Conservation (phyloP, 2,797 vertebrate species). For the Monodelphis domestica region DNA sequence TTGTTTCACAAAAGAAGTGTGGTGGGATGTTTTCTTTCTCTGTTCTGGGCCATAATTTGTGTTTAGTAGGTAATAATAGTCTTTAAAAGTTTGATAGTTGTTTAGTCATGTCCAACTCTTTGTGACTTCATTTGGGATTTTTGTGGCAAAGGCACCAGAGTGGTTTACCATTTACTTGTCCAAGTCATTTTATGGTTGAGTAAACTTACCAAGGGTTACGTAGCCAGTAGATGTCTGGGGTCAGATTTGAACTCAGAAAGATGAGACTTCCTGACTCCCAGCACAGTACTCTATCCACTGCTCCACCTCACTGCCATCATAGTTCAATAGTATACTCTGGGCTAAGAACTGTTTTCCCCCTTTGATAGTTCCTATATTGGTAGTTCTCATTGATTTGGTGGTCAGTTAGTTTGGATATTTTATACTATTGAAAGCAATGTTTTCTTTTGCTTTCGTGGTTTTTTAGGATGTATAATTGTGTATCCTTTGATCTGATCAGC, state of each 20-base stretch:
- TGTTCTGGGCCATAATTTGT: neutral
- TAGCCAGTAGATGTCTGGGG: no score
- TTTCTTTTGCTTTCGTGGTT: neutral
- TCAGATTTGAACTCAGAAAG: no score
- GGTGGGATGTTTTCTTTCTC: neutral
- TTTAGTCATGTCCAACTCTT: no score
- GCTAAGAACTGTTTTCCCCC: neutral
- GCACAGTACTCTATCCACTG: no score
- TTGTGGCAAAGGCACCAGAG: no score
- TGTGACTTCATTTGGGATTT: no score
- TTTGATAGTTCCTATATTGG: neutral
- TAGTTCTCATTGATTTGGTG: neutral
- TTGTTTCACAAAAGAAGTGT: neutral
- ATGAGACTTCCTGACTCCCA: no score
- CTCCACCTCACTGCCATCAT: no score
- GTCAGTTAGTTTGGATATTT: neutral
- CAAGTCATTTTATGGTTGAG: no score
- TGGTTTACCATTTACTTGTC: no score
- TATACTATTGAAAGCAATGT: neutral
- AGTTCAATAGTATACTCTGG: no score
- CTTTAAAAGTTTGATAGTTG: neutral
- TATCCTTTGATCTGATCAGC: neutral
- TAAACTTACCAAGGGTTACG: no score
- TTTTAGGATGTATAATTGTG: neutral
- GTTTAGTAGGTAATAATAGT: neutral